phyloP scores from a whole-genome alignment of 2,797 vertebrate species.

The Pseudochaenichthys georgianus region DNA sequence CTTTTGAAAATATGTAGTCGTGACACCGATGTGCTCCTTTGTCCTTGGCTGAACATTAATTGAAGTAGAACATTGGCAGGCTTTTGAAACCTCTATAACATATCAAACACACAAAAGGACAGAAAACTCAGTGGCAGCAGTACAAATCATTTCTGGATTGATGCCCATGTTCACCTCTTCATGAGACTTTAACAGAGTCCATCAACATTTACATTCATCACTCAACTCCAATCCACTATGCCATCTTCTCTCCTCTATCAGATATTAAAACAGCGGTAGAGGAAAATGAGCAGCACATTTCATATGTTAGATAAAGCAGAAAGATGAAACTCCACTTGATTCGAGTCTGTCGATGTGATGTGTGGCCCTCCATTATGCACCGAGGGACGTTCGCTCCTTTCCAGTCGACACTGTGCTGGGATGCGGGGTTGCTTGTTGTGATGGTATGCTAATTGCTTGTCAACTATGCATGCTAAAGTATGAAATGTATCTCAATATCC shows the following conservation, averaged over 20 bases:
- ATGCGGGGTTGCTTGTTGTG: conserved; percentile 9
- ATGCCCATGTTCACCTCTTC: neutral
- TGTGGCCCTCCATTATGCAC: neutral
- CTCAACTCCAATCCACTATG: neutral
- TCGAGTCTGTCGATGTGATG: neutral
- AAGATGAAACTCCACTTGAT: conserved; percentile 11
- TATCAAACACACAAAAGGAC: neutral
- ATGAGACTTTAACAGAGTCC: neutral
- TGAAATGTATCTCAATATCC: neutral
- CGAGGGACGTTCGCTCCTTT: neutral
- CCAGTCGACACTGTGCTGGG: neutral
- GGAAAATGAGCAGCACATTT: neutral
- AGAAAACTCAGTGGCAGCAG: neutral
- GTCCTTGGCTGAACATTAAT: neutral
- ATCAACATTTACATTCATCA: neutral
- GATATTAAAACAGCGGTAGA: neutral
- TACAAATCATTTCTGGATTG: neutral
- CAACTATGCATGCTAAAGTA: neutral
- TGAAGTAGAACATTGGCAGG: conserved; percentile 5
- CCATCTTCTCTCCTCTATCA: neutral
- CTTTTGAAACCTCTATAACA: neutral
- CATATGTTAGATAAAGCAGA: neutral
- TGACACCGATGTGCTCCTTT: neutral
- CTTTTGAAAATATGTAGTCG: neutral
- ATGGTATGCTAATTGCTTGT: conserved; percentile 1